Evolutionary conservation across 2,888 invertebrate species (phyloP), one percentile per base, ranked within the genome.

Genomic region (Dorcus parallelipipedus): DNA sequence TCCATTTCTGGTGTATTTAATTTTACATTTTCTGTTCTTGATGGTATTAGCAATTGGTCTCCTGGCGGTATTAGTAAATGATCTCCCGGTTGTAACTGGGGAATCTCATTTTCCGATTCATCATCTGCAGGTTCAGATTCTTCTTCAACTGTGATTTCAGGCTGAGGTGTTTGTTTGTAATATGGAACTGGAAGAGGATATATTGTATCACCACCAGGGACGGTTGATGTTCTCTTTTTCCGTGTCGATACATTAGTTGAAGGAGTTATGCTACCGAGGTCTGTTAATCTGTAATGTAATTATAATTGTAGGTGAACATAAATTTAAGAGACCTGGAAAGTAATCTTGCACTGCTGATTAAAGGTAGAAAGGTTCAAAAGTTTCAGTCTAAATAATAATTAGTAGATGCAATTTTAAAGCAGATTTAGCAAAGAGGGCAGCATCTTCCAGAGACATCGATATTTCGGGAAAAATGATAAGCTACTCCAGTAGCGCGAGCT

Each of bases 191-290:
- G 77, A 26, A 77, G 72, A 23, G 76, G 77, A 64, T 76, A 76
- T 47, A 78, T 73, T 14, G 65, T 58, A 56, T 74, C 76, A 0
- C 84, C 84, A 9, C 74, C 80, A 53, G 75, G 84, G 0, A 81
- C 81, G 55, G 82, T 84, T 0, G 85, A 85, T 0, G 84, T 84
- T 65, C 82, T 84, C 75, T 84, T 85, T 70, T 82, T 84, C 0
- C 79, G 76, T 2, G 81, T 75, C 0, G 74, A 68, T 6, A 79
- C 67, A 39, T 79, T 74, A 4, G 77, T 71, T 0, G 78, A 78
- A 45, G 83, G 81, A 0, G 81, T 78, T 58, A 86, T 80, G 69
- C 87, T 89, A 39, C 93, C 93, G 49, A 92, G 78, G 76, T 93
- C 93, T 9, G 88, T 89, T 55, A 94, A 78, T 67, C 91, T 88